Evolutionary conservation across 2,797 vertebrate genomes (phyloP).

Genomic region (Alectoris magna): DNA sequence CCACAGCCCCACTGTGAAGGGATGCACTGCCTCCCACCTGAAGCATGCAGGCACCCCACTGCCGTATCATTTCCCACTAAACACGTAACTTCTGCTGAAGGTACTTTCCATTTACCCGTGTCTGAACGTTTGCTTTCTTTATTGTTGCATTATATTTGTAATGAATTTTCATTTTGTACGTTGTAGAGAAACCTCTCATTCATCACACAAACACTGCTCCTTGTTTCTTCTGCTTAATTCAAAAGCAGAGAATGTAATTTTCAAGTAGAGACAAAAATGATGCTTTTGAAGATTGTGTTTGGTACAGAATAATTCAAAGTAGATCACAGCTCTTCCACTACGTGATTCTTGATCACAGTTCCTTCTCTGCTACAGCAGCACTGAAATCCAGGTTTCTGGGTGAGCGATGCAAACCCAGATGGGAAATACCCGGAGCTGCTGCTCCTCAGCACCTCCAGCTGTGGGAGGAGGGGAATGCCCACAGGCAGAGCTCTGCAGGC

Average conservation of each 20-base stretch:
- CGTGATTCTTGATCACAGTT: neutral
- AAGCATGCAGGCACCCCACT: neutral
- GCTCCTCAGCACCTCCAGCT: neutral
- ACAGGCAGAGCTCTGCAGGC: rapidly evolving
- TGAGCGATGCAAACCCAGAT: neutral
- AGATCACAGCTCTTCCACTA: neutral
- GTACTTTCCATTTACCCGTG: neutral
- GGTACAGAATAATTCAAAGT: neutral
- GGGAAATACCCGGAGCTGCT: neutral
- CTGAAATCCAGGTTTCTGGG: neutral
- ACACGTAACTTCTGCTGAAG: neutral
- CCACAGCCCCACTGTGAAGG: no score
- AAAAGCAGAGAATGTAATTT: neutral
- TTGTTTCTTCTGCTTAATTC: neutral
- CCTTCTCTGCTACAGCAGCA: neutral
- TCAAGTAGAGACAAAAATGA: neutral
- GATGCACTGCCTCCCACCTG: neutral
- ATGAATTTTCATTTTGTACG: neutral
- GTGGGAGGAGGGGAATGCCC: no score
- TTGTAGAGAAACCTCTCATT: neutral
- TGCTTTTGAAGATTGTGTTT: neutral
- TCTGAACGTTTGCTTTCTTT: neutral
- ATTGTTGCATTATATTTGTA: neutral
- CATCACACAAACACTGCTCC: neutral
- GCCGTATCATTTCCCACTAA: neutral